Percentiles rank a stretch among this genome's conserved stretches.
phyloP scores from a whole-genome alignment of 2,888 invertebrate species.

The Rhynchonema sp. region DNA sequence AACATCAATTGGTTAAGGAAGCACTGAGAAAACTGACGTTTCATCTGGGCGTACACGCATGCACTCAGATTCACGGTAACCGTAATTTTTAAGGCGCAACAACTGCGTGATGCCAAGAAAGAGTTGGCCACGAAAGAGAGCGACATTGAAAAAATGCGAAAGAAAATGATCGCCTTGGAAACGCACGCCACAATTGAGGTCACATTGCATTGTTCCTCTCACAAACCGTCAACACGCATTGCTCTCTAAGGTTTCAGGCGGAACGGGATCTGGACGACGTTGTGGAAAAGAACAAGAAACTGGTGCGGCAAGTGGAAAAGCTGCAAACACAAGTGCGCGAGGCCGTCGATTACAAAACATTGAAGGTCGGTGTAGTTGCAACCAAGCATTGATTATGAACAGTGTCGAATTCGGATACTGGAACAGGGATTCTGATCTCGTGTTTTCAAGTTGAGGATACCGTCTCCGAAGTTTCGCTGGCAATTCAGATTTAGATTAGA shows the following conservation, averaged over 20 bases:
- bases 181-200: background rate
- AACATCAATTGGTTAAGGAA: too few species aligned
- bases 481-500: too few species aligned
- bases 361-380: background rate
- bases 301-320: conserved; percentile 62
- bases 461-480: too few species aligned
- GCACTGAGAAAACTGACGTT: too few species aligned
- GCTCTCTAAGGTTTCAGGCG: conserved; percentile 24
- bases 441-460: too few species aligned
- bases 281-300: conserved; percentile 48
- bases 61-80: too few species aligned
- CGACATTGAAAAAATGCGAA: conserved; percentile 64
- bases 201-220: background rate
- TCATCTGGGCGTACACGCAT: too few species aligned
- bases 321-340: conserved; percentile 57
- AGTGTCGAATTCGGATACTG: background rate
- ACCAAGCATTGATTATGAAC: background rate
- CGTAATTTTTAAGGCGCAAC: too few species aligned
- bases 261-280: conserved; percentile 1
- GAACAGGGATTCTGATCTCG: too few species aligned
- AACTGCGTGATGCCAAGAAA: conserved; percentile 54
- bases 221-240: background rate
- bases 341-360: conserved; percentile 32
- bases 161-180: conserved; percentile 66
- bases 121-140: conserved; percentile 75